Percentiles rank a stretch among this genome's conserved stretches.
Conservation (phyloP, 2,797 vertebrate genomes). For the Scyliorhinus canicula region DNA sequence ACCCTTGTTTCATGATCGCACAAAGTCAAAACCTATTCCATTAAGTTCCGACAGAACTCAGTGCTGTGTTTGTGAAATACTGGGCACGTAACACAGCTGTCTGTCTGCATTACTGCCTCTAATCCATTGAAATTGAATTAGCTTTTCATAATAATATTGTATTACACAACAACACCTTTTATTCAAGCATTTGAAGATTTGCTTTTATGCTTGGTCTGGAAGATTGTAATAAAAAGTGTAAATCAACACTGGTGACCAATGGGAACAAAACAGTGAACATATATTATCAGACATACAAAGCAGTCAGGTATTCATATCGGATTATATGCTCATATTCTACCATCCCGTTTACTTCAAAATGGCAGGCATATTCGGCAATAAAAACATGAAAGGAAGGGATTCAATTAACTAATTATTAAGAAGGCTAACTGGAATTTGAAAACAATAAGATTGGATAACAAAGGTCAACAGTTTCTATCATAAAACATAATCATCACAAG, state of each 20-base stretch:
- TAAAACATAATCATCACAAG: constrained; percentile 7
- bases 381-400: not conserved
- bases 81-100: not conserved
- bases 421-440: not conserved
- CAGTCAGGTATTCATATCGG: not conserved
- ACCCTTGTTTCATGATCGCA: not conserved
- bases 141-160: constrained; percentile 10
- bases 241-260: constrained; percentile 11
- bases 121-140: constrained; percentile 13
- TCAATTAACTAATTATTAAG: not conserved
- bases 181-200: constrained; percentile 1
- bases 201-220: not conserved
- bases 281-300: not conserved
- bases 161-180: constrained; percentile 16
- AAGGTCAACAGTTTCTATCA: not conserved
- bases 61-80: constrained; percentile 6
- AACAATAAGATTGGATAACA: not conserved
- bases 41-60: not conserved
- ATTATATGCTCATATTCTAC: not conserved
- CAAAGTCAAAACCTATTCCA: not conserved
- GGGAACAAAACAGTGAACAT: not conserved
- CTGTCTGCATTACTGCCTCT: not conserved
- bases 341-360: not conserved
- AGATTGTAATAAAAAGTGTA: not conserved
- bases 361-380: not conserved